Conservation (phyloP, 2,113 vertebrate species). For the Pavo muticus region DNA sequence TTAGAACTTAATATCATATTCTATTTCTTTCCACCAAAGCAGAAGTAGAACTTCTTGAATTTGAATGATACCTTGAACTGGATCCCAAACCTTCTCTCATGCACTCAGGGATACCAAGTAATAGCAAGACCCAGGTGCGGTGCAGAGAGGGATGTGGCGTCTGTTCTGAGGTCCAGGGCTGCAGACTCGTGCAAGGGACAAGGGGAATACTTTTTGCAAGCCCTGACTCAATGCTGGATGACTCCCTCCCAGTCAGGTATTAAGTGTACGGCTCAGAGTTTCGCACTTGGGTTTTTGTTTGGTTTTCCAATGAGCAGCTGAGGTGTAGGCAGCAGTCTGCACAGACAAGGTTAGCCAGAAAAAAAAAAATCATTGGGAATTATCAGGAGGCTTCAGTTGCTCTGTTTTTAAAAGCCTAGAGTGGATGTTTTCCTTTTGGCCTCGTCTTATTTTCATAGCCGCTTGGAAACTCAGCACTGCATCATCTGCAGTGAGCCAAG, state of each 20-base stretch:
- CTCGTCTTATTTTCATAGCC: conserved; percentile 42
- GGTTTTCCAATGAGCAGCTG: conserved; percentile 25
- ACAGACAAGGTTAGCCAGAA: background rate
- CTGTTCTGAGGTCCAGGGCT: background rate
- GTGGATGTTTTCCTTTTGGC: conserved; percentile 54
- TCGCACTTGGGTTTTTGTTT: background rate
- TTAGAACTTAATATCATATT: background rate
- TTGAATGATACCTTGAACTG: background rate
- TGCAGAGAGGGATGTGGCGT: accelerated
- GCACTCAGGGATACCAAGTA: background rate
- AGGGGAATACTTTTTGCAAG: background rate
- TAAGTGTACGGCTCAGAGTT: background rate
- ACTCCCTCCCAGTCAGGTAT: background rate
- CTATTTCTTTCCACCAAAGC: background rate
- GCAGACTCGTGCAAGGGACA: background rate
- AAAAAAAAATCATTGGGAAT: background rate
- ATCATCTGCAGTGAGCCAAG: conserved; percentile 10
- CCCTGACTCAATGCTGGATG: background rate
- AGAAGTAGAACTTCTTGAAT: background rate
- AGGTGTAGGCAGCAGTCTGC: conserved; percentile 2
- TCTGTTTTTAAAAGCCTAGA: conserved; percentile 45
- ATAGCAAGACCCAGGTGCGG: background rate
- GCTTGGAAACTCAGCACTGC: conserved; percentile 45
- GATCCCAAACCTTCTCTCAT: background rate
- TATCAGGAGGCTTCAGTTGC: background rate